A percentile compares a stretch with the other conserved stretches of the same genome.
phyloP scores from a whole-genome alignment of 2,113 vertebrate genomes.

The Phasianus colchicus region DNA sequence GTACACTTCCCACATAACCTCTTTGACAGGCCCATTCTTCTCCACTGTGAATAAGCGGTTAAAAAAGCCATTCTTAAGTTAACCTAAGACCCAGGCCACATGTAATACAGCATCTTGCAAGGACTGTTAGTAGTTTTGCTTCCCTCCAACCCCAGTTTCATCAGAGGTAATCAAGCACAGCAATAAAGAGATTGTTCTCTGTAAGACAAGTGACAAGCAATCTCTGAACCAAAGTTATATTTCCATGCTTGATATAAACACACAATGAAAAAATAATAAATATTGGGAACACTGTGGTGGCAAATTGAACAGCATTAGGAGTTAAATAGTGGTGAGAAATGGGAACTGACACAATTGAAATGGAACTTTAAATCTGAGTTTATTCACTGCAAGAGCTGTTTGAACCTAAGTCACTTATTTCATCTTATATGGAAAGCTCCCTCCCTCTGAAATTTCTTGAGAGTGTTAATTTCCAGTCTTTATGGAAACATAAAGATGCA shows the following conservation, averaged over 20 bases:
- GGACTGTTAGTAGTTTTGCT: background rate
- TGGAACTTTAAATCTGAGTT: constrained; percentile 36
- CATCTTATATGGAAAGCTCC: background rate
- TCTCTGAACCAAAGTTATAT: constrained; percentile 20
- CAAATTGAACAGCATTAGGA: constrained; percentile 52
- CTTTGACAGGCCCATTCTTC: background rate
- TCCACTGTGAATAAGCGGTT: background rate
- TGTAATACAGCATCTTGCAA: background rate
- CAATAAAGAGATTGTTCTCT: background rate
- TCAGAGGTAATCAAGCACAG: constrained; percentile 14
- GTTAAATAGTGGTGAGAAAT: constrained; percentile 60
- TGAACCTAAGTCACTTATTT: background rate
- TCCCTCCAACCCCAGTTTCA: background rate
- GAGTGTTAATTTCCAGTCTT: background rate
- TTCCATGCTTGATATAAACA: constrained; percentile 21
- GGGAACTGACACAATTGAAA: constrained; percentile 44
- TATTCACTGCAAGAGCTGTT: background rate
- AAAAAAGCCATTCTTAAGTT: background rate
- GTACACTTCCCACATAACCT: background rate
- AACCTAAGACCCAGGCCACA: background rate
- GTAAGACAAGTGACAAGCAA: background rate
- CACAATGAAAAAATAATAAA: background rate
- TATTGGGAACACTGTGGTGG: background rate
- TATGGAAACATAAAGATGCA: background rate
- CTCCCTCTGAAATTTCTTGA: background rate